phyloP scores from a whole-genome alignment of 1,140 invertebrate species.

The Pseudomyrmex gracilis region DNA sequence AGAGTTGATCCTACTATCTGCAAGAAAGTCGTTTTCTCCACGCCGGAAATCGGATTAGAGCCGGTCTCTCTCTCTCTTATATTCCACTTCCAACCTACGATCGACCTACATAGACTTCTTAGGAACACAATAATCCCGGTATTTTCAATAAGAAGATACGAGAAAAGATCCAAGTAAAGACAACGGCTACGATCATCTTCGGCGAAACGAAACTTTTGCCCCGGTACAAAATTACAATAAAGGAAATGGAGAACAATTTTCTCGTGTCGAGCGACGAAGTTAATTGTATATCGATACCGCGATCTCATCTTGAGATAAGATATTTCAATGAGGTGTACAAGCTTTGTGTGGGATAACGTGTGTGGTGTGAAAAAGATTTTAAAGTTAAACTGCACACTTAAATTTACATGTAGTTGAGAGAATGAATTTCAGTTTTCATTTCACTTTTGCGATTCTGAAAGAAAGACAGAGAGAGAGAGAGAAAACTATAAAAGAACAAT shows the following conservation, averaged over 20 bases:
- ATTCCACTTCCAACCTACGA: conserved; percentile 48
- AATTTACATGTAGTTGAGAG: not conserved
- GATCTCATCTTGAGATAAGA: not conserved
- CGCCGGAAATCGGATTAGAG: conserved; percentile 52
- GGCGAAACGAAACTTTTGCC: conserved; percentile 21
- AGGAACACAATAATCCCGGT: not conserved
- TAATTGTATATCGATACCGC: conserved; percentile 9
- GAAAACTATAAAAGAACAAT: not conserved
- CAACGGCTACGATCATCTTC: not conserved
- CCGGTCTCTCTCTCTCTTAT: not conserved
- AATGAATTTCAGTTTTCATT: not conserved
- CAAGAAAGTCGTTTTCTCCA: not conserved
- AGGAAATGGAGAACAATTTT: not conserved
- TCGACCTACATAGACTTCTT: conserved; percentile 7
- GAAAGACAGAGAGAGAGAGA: too few relatives aligned
- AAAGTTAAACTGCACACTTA: not conserved
- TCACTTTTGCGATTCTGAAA: not conserved
- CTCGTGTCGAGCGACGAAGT: not conserved
- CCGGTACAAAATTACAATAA: not conserved
- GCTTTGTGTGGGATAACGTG: too few relatives aligned
- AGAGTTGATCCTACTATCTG: conserved; percentile 3
- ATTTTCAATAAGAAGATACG: not conserved
- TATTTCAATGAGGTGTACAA: not conserved
- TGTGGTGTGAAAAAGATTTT: not conserved
- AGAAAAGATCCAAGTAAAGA: not conserved